These are phyloP conservation scores for Adelosebastes latens DNA, from an alignment of 2,797 vertebrate species.

Conservation along the genomic window DNA sequence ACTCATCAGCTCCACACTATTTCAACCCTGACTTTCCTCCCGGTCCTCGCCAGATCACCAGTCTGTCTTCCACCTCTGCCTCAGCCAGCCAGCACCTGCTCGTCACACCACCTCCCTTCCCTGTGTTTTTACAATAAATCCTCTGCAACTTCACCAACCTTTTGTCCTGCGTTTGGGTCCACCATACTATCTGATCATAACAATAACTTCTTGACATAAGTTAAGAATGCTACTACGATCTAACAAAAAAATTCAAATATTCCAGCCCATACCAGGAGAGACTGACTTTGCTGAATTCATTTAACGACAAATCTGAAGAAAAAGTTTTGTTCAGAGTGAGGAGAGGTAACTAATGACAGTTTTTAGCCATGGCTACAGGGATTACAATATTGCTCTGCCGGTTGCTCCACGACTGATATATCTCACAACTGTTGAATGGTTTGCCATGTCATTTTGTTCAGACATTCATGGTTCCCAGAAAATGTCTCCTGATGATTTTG, in stretches of 20 bases:
- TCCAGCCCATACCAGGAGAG: neutral
- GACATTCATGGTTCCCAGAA: neutral
- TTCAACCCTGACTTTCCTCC: neutral
- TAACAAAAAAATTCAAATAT: neutral
- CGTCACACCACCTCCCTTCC: too few relatives aligned
- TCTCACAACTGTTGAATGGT: neutral
- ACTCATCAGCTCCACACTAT: neutral
- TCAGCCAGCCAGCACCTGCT: too few relatives aligned
- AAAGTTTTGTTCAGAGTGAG: neutral
- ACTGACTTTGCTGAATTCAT: neutral
- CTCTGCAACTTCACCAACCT: too few relatives aligned
- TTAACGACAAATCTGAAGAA: neutral
- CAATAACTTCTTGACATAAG: neutral
- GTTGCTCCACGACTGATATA: neutral
- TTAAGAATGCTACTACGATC: rapidly evolving
- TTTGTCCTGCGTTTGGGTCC: too few relatives aligned
- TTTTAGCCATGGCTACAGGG: neutral
- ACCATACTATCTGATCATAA: too few relatives aligned
- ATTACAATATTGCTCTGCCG: neutral
- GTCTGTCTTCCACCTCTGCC: too few relatives aligned
- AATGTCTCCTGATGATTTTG: neutral
- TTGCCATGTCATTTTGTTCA: neutral
- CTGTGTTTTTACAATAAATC: too few relatives aligned
- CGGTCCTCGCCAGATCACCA: neutral
- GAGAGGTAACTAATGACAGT: neutral